phyloP scores from a whole-genome alignment of 2,113 vertebrate genomes.

The Antidorcas marsupialis region DNA sequence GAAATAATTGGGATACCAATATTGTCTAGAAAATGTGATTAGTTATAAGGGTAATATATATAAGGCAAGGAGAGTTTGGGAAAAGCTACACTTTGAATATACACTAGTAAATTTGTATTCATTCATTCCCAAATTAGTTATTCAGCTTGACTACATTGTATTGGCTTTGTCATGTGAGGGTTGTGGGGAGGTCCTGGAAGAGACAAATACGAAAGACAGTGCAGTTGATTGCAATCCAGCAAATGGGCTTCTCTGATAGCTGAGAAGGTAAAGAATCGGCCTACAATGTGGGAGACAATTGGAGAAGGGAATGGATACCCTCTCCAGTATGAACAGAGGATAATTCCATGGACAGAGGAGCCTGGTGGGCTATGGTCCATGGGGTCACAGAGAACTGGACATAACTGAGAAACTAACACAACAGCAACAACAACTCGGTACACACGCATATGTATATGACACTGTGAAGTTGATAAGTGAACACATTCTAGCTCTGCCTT shows the following conservation, averaged over 20 bases:
- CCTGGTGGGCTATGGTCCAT: background rate
- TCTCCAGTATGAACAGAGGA: background rate
- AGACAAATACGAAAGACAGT: background rate
- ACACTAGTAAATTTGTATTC: background rate
- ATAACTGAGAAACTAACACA: background rate
- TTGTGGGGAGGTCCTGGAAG: background rate
- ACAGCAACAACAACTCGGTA: background rate
- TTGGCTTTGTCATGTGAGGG: background rate
- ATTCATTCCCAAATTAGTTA: background rate
- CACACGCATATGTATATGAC: fast-evolving
- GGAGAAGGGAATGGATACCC: background rate
- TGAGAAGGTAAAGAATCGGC: background rate
- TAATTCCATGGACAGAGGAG: background rate
- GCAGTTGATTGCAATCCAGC: background rate
- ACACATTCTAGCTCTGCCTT: background rate
- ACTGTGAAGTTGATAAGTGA: fast-evolving
- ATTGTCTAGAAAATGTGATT: background rate
- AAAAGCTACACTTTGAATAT: background rate
- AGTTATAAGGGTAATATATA: background rate
- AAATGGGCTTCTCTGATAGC: background rate
- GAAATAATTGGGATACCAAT: background rate
- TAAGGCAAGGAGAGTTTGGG: background rate
- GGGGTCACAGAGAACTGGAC: background rate
- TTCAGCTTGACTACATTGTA: background rate
- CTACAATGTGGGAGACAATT: background rate